phyloP scores from a whole-genome alignment of 2,797 vertebrate species.

The Thamnophis elegans region DNA sequence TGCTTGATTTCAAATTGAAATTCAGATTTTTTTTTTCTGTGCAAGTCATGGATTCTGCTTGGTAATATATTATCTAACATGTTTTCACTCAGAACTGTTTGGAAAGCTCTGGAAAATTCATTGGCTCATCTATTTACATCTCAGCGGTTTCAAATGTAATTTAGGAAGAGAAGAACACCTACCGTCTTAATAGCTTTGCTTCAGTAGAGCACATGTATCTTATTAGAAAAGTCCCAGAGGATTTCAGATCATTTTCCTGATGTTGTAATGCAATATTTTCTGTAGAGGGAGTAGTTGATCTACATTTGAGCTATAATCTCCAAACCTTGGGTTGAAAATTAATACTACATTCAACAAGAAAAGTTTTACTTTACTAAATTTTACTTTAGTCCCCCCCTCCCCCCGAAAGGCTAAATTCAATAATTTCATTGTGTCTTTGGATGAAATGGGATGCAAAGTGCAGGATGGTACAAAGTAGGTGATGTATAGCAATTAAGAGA shows the following conservation, averaged over 20 bases:
- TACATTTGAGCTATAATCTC: constrained; percentile 29
- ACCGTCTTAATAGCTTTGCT: background rate
- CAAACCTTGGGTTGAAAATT: constrained; percentile 13
- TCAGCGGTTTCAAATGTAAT: background rate
- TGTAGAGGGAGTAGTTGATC: constrained; percentile 68
- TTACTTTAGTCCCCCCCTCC: background rate
- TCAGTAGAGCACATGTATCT: accelerated
- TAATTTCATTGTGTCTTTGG: constrained; percentile 15
- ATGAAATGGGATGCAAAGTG: background rate
- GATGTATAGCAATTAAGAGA: background rate
- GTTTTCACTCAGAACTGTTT: constrained; percentile 11
- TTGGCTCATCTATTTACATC: constrained; percentile 10
- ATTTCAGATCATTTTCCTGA: constrained; percentile 6
- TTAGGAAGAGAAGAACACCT: constrained; percentile 10
- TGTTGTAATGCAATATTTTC: constrained; percentile 41
- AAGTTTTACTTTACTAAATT: constrained; percentile 23
- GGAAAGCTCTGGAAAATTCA: background rate
- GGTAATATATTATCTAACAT: constrained; percentile 13
- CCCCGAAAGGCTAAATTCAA: constrained; percentile 8
- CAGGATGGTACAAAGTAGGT: background rate
- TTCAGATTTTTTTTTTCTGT: constrained; percentile 19
- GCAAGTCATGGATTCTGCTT: background rate
- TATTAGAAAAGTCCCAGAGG: constrained; percentile 1
- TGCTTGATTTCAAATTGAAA: background rate
- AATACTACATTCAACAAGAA: constrained; percentile 43